These are phyloP conservation scores for Campylorhamphus procurvoides DNA, from an alignment of 2,113 vertebrate genomes.

Conservation along the genomic window DNA sequence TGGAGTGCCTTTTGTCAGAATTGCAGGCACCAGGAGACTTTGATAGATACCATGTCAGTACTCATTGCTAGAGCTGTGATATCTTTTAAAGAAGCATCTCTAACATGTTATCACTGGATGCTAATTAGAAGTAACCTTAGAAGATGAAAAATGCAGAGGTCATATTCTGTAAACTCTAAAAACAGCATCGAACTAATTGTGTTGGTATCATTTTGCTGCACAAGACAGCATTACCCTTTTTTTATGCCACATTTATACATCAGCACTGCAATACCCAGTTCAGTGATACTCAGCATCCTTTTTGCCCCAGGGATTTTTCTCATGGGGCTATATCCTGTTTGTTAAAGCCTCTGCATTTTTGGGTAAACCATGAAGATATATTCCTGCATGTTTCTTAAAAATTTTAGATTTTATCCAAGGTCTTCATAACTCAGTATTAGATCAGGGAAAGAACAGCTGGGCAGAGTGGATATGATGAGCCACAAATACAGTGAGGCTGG, in stretches of 20 bases:
- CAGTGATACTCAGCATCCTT: background rate
- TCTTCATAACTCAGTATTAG: background rate
- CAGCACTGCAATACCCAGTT: background rate
- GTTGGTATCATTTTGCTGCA: conserved; percentile 65
- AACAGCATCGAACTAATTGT: conserved; percentile 70
- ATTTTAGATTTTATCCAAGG: background rate
- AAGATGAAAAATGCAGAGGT: conserved; percentile 73
- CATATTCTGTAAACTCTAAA: conserved; percentile 68
- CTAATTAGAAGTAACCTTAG: conserved; percentile 78
- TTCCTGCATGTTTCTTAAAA: background rate
- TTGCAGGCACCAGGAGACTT: conserved; percentile 79
- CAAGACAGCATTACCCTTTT: conserved; percentile 11
- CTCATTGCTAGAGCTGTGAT: conserved; percentile 82
- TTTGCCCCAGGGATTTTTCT: background rate
- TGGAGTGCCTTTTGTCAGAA: conserved; percentile 90
- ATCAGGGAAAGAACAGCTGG: background rate
- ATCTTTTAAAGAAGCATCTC: conserved; percentile 75
- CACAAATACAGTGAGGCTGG: background rate
- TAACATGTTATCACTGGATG: conserved; percentile 68
- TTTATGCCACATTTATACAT: conserved; percentile 27
- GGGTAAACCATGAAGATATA: background rate
- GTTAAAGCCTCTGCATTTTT: conserved; percentile 22
- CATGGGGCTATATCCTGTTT: background rate
- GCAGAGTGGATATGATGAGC: background rate
- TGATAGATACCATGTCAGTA: conserved; percentile 88